Evolutionary conservation across 64 coral and sea anemone genomes (phyloP), one percentile per base, ranked within the genome.

Genomic region (Cladopsammia gracilis): DNA sequence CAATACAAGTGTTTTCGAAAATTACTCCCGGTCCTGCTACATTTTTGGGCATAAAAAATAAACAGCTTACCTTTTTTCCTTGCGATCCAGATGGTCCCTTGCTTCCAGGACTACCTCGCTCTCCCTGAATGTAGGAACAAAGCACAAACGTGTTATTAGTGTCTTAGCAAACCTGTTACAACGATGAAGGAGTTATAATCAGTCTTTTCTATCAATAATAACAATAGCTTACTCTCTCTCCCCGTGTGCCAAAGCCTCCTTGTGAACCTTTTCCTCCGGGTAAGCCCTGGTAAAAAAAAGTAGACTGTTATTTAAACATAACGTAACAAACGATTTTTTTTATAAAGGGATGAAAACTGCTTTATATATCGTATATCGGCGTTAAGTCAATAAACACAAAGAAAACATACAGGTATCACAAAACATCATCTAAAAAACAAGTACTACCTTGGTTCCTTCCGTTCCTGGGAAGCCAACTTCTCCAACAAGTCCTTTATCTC

Each of bases 81-180:
- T 47, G 62, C 7, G 19, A 18, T 25, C 80, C 80, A 46, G 62
- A 0, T 18, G 60, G 58, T 62, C 91, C 91, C 58, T 75, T 73
- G 22, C 18, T 7, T 44, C 91, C 91, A 77, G 70, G 66, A 78
- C 54, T 60, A 71, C 91, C 91, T 76, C 44, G 16, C 18, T 93
- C 91, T n/a, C 70, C 91, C 91, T 91, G 3, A 75, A 45, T 5
- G 10, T 13, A 13, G 22, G 24, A 72, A 25, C 19, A 56, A 57
- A 54, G 12, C 67, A 73, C 4, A 43, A 73, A 19, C 3, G 4
- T 64, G 43, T 49, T 4, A 34, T 44, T 3, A 44, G 65, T 19
- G 11, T 12, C 6, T 34, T 34, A 34, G 58, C 65, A 51, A 4
- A 15, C 8, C 48, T 19, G 13, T 23, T n/a, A 51, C 62, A 69